A percentile compares a stretch with the other conserved stretches of the same genome.
Conservation (phyloP, 2,113 vertebrate species). For the human (Homo sapiens) region DNA sequence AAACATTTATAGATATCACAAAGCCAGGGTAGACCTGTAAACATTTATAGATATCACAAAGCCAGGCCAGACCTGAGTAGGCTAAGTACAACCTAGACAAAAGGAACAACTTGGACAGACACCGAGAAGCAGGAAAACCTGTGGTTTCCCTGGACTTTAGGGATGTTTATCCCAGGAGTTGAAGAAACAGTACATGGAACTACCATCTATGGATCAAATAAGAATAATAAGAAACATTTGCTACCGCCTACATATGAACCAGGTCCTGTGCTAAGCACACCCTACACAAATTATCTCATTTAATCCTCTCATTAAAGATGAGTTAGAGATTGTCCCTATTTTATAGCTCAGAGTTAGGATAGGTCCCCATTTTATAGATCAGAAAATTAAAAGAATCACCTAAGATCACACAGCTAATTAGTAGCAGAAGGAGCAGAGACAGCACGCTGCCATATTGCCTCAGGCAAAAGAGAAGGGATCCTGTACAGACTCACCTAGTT, state of each 20-base stretch:
- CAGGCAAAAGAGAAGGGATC: neutral
- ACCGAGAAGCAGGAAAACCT: neutral
- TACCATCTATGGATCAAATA: neutral
- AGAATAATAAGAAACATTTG: neutral
- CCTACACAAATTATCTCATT: neutral
- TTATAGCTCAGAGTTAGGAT: neutral
- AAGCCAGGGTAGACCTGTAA: neutral
- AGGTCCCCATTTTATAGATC: neutral
- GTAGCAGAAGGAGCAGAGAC: neutral
- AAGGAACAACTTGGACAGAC: neutral
- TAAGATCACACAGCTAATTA: neutral
- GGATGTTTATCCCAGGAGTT: neutral
- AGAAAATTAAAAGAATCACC: neutral
- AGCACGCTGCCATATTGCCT: neutral
- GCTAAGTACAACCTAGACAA: neutral
- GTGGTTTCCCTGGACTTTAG: neutral
- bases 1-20: constrained; percentile 12
- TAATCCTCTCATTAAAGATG: neutral
- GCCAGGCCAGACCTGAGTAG: neutral
- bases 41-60: constrained; percentile 6
- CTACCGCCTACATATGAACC: neutral
- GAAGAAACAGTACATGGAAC: neutral
- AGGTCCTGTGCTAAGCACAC: neutral
- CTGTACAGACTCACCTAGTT: neutral
- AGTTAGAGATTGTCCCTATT: neutral